phyloP scores from a whole-genome alignment of 2,113 vertebrate genomes.

The Ictidomys tridecemlineatus region DNA sequence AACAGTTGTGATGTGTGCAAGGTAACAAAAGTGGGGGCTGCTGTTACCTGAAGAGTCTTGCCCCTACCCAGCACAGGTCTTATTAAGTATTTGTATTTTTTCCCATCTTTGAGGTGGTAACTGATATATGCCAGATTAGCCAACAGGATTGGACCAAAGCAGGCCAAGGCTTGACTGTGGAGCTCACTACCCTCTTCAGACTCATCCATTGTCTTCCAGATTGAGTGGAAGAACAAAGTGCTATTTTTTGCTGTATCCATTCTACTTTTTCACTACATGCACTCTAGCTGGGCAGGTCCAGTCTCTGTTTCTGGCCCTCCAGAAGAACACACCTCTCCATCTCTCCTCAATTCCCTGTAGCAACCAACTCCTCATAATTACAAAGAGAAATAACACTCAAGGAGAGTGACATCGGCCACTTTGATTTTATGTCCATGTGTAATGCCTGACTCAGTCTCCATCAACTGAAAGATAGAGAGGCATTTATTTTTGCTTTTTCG shows the following conservation, averaged over 20 bases:
- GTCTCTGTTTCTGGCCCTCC: neutral
- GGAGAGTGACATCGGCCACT: neutral
- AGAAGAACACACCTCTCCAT: neutral
- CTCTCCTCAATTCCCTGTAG: neutral
- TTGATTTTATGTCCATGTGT: neutral
- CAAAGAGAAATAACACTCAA: conserved; percentile 65
- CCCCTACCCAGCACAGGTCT: neutral
- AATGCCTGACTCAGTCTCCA: conserved; percentile 50
- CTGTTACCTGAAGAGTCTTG: neutral
- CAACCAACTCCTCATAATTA: neutral
- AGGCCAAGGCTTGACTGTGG: neutral
- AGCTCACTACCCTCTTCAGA: neutral
- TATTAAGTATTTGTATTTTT: neutral
- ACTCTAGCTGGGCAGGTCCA: conserved; percentile 41
- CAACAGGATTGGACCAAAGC: neutral
- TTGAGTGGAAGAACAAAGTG: neutral
- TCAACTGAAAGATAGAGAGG: conserved; percentile 44
- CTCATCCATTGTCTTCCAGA: neutral
- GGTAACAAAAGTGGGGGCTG: conserved; percentile 49
- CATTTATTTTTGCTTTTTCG: conserved; percentile 3
- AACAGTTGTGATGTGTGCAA: conserved; percentile 54
- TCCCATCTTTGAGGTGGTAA: neutral
- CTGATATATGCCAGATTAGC: neutral
- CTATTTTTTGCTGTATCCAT: neutral
- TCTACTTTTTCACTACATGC: neutral